Evolutionary conservation across 2,888 invertebrate genomes (phyloP), one percentile per base, ranked within the genome.

Genomic region (Leptogaster cylindrica): DNA sequence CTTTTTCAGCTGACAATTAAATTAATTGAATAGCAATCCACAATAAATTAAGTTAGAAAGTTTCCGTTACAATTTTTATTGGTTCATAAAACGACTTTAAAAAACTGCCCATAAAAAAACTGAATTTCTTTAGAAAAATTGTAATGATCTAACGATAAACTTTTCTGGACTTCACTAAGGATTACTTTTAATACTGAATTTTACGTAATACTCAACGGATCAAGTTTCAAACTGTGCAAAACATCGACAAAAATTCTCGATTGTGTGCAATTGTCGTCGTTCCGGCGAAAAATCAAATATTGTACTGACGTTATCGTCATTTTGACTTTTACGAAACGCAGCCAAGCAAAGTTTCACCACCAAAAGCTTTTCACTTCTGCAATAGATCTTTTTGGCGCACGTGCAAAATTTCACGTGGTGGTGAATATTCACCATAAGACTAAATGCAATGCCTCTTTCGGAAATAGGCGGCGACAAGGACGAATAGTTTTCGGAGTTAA

Each of bases 31-130:
- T n/a, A n/a, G n/a, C n/a, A n/a, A n/a, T n/a, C n/a, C n/a, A n/a
- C n/a, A n/a, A n/a, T n/a, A n/a, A n/a, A 33, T n/a, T n/a, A n/a
- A n/a, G n/a, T n/a, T n/a, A n/a, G n/a, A 33, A 33, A n/a, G 33
- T 33, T 33, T 33, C 33, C 33, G n/a, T 33, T n/a, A 33, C 8
- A n/a, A 2, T n/a, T n/a, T n/a, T n/a, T n/a, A n/a, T n/a, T n/a
- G n/a, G n/a, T n/a, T n/a, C n/a, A n/a, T n/a, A n/a, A n/a, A n/a
- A n/a, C n/a, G n/a, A n/a, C n/a, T n/a, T n/a, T n/a, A n/a, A n/a
- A 16, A 52, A 52, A 52, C 16, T 52, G 52, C 31, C 52, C 52
- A 52, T 52, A 52, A 52, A 52, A 31, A 33, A 33, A 52, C 52
- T 5, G 23, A 33, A 52, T 52, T 27, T 18, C 27, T 52, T 10